Percentiles rank a stretch among this genome's conserved stretches.
Evolutionary conservation across 2,888 invertebrate genomes (phyloP).

Genomic region (Hirtodrosophila cameraria): DNA sequence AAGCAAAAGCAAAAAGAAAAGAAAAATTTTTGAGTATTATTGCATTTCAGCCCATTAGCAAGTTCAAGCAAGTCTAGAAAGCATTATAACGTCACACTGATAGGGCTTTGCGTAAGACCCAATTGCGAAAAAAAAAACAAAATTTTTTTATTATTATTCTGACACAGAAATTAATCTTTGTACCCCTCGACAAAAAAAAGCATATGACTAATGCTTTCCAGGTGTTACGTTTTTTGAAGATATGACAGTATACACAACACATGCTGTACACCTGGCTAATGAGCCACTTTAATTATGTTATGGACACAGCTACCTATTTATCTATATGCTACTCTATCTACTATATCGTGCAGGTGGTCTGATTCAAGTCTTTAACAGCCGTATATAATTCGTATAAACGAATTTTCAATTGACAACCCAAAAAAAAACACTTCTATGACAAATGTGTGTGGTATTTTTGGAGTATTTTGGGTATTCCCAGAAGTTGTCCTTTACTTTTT

Average conservation of each 20-base stretch:
- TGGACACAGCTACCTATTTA: constrained; percentile 20
- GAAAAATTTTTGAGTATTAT: background rate
- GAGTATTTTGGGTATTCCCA: too few species aligned
- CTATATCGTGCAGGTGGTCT: constrained; percentile 37
- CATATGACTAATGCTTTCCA: constrained; percentile 53
- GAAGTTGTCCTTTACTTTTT: too few species aligned
- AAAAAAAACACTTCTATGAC: constrained; percentile 15
- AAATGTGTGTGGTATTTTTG: too few species aligned
- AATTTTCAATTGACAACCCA: constrained; percentile 18
- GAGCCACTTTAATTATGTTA: constrained; percentile 42
- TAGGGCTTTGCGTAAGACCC: constrained; percentile 24
- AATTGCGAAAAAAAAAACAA: constrained; percentile 4
- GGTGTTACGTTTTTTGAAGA: constrained; percentile 39
- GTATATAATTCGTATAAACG: constrained; percentile 14
- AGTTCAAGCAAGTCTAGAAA: constrained; percentile 1
- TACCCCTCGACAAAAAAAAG: constrained; percentile 34
- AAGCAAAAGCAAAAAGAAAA: constrained; percentile 5
- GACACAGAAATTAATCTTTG: constrained; percentile 41
- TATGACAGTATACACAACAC: constrained; percentile 31
- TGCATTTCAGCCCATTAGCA: constrained; percentile 19
- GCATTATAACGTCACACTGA: constrained; percentile 29
- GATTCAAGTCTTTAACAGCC: constrained; percentile 8
- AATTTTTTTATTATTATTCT: constrained; percentile 11
- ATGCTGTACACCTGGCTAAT: constrained; percentile 56
- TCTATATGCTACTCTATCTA: too few species aligned